Evolutionary conservation across 1,140 invertebrate genomes (phyloP).

Genomic region (Lasioglossum albipes): DNA sequence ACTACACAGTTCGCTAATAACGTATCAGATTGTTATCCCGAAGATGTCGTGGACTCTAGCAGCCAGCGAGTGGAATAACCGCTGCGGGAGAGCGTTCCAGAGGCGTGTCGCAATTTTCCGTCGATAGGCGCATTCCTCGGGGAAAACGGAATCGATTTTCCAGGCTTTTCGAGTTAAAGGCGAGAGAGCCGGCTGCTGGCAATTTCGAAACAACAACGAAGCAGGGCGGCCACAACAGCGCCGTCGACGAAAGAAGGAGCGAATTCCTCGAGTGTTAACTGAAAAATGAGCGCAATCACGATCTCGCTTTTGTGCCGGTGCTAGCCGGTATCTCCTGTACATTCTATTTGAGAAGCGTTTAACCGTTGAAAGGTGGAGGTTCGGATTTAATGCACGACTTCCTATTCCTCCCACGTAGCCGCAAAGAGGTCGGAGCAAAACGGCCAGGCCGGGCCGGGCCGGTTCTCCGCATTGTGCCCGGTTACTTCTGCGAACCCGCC

Average conservation of each 20-base stretch:
- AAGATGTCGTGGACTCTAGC: too few species aligned
- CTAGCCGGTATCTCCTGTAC: constrained; percentile 32
- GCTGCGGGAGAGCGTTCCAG: too few species aligned
- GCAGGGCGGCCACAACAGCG: too few species aligned
- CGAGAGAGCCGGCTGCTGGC: too few species aligned
- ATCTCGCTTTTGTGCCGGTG: constrained; percentile 56
- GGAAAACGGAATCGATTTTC: too few species aligned
- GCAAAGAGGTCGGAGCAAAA: constrained; percentile 63
- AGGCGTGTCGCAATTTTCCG: too few species aligned
- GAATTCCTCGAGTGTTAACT: constrained; percentile 46
- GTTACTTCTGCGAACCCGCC: constrained; percentile 1
- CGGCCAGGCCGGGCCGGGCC: not conserved
- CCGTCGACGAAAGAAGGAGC: not conserved
- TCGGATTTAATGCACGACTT: constrained; percentile 71
- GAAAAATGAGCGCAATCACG: constrained; percentile 58
- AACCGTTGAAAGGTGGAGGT: constrained; percentile 67
- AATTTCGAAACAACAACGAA: too few species aligned
- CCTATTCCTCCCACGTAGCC: constrained; percentile 71
- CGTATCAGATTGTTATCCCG: too few species aligned
- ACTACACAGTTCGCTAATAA: too few species aligned
- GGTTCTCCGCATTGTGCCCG: not conserved
- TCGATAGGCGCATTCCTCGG: too few species aligned
- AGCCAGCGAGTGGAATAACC: too few species aligned
- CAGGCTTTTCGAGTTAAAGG: too few species aligned
- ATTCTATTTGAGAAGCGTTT: constrained; percentile 64